Evolutionary conservation across 2,113 vertebrate genomes (phyloP), one percentile per base, ranked within the genome.

Genomic region (Acanthisitta chloris): DNA sequence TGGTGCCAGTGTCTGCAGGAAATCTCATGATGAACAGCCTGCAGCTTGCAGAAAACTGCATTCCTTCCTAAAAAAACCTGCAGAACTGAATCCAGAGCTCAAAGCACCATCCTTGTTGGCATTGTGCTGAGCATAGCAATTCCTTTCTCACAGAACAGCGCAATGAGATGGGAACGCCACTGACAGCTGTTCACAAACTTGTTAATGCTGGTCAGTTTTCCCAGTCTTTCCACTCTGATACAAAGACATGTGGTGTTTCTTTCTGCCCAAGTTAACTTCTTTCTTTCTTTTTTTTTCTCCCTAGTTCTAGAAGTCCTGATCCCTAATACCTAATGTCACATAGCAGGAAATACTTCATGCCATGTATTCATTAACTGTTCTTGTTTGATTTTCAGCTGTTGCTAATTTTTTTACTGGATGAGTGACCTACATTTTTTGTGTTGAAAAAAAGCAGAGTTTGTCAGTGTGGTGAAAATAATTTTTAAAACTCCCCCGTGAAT

Each of bases 321-420:
- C 81, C 62, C 58, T 92, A 64, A 70, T 96, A 91, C 66, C 54
- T 80, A 85, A 64, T 46, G 66, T 94, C 93, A 90, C 26, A 1
- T 86, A 91, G 84, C 85, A 96, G 74, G 87, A 96, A 96, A 95
- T 94, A 77, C 84, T 86, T 95, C 79, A 58, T 1, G 71, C 87
- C 66, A 77, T 74, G 92, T 95, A 91, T 90, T 95, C 78, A 90
- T 89, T 79, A 54, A 25, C 46, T 90, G 51, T 33, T 92, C 62
- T 85, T 77, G 26, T 95, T 94, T 73, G 90, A 73, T 90, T 91
- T 96, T 91, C 93, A 94, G 81, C 84, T 95, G 81, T 91, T 94
- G 81, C 17, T 95, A 28, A 49, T 62, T 72, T 80, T 90, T 95
- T 88, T 61, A 43, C 34, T 81, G 67, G 28, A 73, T 38, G 7